Percentiles rank a stretch among this genome's conserved stretches.
Conservation (phyloP, 2,113 vertebrate species). For the Dendrocopos noguchii region DNA sequence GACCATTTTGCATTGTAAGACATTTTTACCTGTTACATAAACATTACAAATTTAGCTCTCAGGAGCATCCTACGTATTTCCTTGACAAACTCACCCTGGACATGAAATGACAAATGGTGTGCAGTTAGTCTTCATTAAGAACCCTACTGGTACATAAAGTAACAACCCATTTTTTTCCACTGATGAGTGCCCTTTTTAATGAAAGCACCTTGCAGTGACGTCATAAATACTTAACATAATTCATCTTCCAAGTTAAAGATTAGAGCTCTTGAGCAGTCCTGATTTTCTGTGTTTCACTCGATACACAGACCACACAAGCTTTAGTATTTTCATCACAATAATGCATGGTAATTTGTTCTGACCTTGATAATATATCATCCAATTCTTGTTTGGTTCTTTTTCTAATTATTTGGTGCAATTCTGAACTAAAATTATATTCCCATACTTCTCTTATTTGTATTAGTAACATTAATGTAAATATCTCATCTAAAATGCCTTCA, state of each 20-base stretch:
- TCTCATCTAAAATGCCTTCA: neutral
- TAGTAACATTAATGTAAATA: neutral
- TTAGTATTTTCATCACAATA: neutral
- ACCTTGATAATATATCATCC: neutral
- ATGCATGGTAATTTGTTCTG: neutral
- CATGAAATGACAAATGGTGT: neutral
- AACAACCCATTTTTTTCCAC: neutral
- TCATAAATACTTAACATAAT: neutral
- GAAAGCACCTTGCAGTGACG: neutral
- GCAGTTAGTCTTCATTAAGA: neutral
- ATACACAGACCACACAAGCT: neutral
- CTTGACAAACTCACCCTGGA: neutral
- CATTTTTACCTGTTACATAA: slow-evolving; percentile 6
- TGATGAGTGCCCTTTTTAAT: neutral
- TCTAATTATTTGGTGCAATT: neutral
- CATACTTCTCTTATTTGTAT: neutral
- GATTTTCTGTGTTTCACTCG: neutral
- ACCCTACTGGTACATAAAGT: neutral
- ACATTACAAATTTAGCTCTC: neutral
- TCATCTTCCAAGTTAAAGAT: neutral
- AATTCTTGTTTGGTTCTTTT: neutral
- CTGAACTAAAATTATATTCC: neutral
- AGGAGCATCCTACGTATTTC: neutral
- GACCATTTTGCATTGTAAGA: neutral
- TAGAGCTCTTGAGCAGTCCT: neutral